Evolutionary conservation across 2,113 vertebrate species (phyloP).

Genomic region (Mormyrus lacerda): DNA sequence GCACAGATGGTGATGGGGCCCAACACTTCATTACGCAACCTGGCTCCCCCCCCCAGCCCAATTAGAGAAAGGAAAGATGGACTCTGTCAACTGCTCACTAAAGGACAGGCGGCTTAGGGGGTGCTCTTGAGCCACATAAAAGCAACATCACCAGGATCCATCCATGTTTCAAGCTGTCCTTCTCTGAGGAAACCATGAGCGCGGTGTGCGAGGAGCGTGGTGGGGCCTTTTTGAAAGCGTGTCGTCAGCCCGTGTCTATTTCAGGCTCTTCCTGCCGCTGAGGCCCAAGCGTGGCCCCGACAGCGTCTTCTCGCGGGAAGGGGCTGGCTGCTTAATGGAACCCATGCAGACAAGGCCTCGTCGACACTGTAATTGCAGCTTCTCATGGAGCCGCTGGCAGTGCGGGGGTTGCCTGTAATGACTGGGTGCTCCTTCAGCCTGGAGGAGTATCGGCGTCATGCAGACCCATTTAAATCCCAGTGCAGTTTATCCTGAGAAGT

Average conservation of each 20-base stretch:
- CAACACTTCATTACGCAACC: background rate
- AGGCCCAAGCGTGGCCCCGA: background rate
- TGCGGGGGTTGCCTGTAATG: background rate
- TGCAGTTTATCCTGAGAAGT: background rate
- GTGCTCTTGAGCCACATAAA: background rate
- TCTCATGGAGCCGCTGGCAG: background rate
- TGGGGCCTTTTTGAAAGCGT: background rate
- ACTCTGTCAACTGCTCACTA: conserved; percentile 3
- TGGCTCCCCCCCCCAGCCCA: background rate
- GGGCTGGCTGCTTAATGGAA: background rate
- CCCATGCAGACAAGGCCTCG: background rate
- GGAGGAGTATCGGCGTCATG: background rate
- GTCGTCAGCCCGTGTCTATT: background rate
- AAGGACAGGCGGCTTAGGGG: background rate
- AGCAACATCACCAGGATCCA: background rate
- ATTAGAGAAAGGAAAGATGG: conserved; percentile 13
- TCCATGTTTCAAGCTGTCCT: background rate
- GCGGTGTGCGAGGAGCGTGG: background rate
- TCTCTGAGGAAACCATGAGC: background rate
- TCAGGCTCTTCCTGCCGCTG: background rate
- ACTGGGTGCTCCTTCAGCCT: background rate
- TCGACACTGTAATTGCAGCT: conserved; percentile 11
- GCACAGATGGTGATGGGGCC: background rate
- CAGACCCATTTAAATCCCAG: background rate
- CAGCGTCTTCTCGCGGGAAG: background rate